Conservation (phyloP, 2,797 vertebrate genomes). For the Periophthalmus magnuspinnatus region DNA sequence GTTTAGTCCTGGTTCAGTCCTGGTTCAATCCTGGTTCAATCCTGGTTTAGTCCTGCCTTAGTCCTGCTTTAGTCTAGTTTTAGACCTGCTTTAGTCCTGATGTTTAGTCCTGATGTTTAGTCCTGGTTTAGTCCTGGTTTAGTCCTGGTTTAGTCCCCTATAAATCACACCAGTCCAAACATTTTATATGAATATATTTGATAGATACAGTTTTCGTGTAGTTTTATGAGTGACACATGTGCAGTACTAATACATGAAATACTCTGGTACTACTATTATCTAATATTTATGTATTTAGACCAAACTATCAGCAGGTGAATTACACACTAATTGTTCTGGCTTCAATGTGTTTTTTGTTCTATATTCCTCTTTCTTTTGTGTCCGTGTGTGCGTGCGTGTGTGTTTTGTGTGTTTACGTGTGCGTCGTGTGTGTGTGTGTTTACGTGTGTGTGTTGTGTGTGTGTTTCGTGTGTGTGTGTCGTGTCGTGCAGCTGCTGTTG, state of each 20-base stretch:
- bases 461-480: background rate
- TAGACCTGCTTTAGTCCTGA: too few relatives aligned
- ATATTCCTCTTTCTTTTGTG: slow-evolving; percentile 3
- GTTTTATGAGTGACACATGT: background rate
- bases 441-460: background rate
- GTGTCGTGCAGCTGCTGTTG: slow-evolving; percentile 84
- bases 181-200: background rate
- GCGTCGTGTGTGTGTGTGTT: background rate
- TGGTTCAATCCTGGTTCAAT: too few relatives aligned
- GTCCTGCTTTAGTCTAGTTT: too few relatives aligned
- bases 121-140: too few relatives aligned
- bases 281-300: too few relatives aligned
- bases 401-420: background rate
- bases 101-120: too few relatives aligned
- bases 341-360: background rate
- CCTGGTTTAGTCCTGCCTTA: too few relatives aligned
- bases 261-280: too few relatives aligned
- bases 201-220: background rate
- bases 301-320: background rate
- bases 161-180: background rate
- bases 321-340: background rate
- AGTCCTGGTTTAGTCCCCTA: too few relatives aligned
- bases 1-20: too few relatives aligned
- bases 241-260: background rate
- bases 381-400: background rate